These are phyloP conservation scores for Trogon melanurus DNA, from an alignment of 2,113 vertebrate species.

Conservation along the genomic window DNA sequence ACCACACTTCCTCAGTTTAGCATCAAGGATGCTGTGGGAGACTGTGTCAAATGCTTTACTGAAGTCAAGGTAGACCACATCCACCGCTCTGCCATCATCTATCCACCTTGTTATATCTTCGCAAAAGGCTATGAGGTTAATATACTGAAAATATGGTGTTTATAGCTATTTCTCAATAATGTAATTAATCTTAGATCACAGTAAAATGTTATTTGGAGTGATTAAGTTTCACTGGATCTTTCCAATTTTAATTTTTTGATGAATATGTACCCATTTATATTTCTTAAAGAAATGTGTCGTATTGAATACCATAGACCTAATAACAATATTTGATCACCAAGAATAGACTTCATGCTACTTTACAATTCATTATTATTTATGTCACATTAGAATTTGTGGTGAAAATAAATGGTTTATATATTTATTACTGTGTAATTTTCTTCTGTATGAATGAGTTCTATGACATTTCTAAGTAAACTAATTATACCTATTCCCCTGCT, in stretches of 20 bases:
- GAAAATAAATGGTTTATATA: neutral
- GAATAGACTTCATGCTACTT: neutral
- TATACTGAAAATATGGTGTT: neutral
- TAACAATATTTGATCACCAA: neutral
- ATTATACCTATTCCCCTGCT: neutral
- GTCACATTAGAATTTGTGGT: neutral
- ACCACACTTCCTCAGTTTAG: too few relatives aligned
- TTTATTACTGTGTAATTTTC: neutral
- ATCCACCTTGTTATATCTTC: too few relatives aligned
- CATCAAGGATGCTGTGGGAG: too few relatives aligned
- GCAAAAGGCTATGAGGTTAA: too few relatives aligned
- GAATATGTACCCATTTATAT: neutral
- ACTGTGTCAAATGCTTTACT: too few relatives aligned
- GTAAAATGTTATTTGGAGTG: neutral
- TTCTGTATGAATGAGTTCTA: neutral
- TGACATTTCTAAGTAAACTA: slow-evolving; percentile 7
- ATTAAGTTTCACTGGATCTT: neutral
- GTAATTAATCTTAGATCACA: neutral
- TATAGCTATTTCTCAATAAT: neutral
- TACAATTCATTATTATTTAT: neutral
- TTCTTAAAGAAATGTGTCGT: neutral
- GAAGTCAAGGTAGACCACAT: too few relatives aligned
- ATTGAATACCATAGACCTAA: neutral
- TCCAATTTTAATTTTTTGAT: neutral
- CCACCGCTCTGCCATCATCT: too few relatives aligned